A percentile compares a stretch with the other conserved stretches of the same genome.
phyloP scores from a whole-genome alignment of 1,140 invertebrate genomes.

The Thaumetopoea pityocampa region DNA sequence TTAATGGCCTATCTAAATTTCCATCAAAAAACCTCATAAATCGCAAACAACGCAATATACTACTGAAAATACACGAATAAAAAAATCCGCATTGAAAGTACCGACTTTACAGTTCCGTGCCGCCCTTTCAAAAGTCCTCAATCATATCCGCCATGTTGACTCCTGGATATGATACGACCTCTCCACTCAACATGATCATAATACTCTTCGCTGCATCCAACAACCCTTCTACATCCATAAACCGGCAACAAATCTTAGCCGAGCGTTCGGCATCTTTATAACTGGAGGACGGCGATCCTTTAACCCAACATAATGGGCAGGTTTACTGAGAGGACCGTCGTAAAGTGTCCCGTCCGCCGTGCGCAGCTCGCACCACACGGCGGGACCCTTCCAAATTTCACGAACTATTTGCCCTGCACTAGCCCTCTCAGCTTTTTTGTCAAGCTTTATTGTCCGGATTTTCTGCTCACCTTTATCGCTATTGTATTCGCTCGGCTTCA shows the following conservation, averaged over 20 bases:
- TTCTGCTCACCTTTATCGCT: conserved; percentile 73
- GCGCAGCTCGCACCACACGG: conserved; percentile 21
- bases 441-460: conserved; percentile 73
- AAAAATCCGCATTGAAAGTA: conserved; percentile 31
- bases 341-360: conserved; percentile 58
- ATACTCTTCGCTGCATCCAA: conserved; percentile 56
- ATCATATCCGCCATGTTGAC: conserved; percentile 69
- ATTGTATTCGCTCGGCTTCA: conserved; percentile 71
- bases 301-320: conserved; percentile 72
- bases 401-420: conserved; percentile 72
- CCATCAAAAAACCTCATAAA: too few species aligned
- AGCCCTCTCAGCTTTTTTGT: conserved; percentile 70
- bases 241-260: conserved; percentile 69
- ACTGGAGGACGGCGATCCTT: conserved; percentile 64
- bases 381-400: conserved; percentile 69
- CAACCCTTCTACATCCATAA: conserved; percentile 73
- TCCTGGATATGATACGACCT: conserved; percentile 64
- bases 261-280: conserved; percentile 69
- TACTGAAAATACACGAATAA: conserved; percentile 31
- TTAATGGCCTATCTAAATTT: too few species aligned
- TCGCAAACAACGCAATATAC: too few species aligned
- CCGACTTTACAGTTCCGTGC: conserved; percentile 38
- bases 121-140: conserved; percentile 55
- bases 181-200: conserved; percentile 69
- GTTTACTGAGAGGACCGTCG: conserved; percentile 69